Conservation (phyloP, 64 coral and sea anemone genomes). For the Stichodactyla helianthus region DNA sequence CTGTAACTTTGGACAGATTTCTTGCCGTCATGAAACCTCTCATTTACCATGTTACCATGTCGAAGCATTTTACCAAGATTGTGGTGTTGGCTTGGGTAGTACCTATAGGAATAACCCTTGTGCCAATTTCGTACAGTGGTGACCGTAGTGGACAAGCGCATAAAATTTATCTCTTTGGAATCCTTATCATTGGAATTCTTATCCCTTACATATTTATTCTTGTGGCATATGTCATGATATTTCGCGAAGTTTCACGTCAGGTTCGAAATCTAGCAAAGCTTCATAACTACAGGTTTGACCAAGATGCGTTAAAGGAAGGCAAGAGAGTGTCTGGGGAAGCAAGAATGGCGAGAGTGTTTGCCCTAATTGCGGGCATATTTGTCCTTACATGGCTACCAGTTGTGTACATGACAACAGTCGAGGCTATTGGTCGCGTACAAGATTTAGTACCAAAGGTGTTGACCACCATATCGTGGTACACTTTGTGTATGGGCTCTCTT, state of each 20-base stretch:
- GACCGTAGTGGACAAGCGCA: background rate
- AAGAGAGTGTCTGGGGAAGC: slow-evolving; percentile 49
- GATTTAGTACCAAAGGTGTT: slow-evolving; percentile 19
- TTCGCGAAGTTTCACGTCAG: slow-evolving; percentile 69
- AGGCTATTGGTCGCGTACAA: slow-evolving; percentile 2
- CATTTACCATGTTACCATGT: slow-evolving; percentile 66
- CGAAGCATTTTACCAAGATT: slow-evolving; percentile 72
- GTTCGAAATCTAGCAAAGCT: slow-evolving; percentile 51
- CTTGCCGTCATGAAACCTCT: slow-evolving; percentile 68
- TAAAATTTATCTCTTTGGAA: slow-evolving; percentile 42
- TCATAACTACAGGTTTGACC: slow-evolving; percentile 13
- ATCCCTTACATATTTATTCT: slow-evolving; percentile 78
- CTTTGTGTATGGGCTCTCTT: slow-evolving; percentile 36
- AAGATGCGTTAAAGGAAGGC: slow-evolving; percentile 33
- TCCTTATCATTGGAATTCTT: slow-evolving; percentile 57
- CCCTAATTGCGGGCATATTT: slow-evolving; percentile 57
- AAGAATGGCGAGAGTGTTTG: slow-evolving; percentile 44
- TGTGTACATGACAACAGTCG: slow-evolving; percentile 51
- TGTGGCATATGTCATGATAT: slow-evolving; percentile 76
- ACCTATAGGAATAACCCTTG: slow-evolving; percentile 39
- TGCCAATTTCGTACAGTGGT: slow-evolving; percentile 46
- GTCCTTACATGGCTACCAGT: slow-evolving; percentile 60
- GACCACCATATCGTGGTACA: slow-evolving; percentile 41
- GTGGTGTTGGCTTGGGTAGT: slow-evolving; percentile 49
- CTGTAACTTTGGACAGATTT: slow-evolving; percentile 77